Evolutionary conservation across 2,113 vertebrate species (phyloP).

Genomic region (Catharus minimus): DNA sequence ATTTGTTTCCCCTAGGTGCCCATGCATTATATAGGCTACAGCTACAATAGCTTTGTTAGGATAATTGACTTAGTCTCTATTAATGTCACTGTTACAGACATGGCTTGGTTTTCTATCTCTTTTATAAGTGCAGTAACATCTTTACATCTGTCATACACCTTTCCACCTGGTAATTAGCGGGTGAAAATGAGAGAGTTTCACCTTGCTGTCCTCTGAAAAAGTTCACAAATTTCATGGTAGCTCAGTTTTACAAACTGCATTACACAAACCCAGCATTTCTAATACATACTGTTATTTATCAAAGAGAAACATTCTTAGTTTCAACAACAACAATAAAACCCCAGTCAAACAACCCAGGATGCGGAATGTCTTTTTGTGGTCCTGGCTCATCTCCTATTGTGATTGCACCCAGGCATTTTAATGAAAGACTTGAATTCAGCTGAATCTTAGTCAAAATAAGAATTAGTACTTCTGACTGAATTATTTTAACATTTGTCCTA

Average conservation of each 20-base stretch:
- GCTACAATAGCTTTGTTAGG: not conserved
- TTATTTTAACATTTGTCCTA: not conserved
- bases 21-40: not conserved
- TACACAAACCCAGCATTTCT: not conserved
- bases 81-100: not conserved
- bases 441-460: constrained; percentile 41
- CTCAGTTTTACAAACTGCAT: not conserved
- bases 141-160: not conserved
- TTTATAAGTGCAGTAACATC: not conserved
- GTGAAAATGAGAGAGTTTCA: not conserved
- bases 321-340: not conserved
- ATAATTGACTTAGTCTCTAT: not conserved
- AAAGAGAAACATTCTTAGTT: not conserved
- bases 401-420: not conserved
- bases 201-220: not conserved
- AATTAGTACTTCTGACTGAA: constrained; percentile 11
- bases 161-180: not conserved
- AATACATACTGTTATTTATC: constrained; percentile 2
- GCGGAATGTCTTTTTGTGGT: not conserved
- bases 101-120: not conserved
- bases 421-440: not conserved
- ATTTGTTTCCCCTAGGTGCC: not conserved
- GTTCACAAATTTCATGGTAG: not conserved
- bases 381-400: not conserved
- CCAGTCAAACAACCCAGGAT: not conserved